These are phyloP conservation scores for Anguilla japonica DNA, from an alignment of 2,113 vertebrate species.

Conservation along the genomic window DNA sequence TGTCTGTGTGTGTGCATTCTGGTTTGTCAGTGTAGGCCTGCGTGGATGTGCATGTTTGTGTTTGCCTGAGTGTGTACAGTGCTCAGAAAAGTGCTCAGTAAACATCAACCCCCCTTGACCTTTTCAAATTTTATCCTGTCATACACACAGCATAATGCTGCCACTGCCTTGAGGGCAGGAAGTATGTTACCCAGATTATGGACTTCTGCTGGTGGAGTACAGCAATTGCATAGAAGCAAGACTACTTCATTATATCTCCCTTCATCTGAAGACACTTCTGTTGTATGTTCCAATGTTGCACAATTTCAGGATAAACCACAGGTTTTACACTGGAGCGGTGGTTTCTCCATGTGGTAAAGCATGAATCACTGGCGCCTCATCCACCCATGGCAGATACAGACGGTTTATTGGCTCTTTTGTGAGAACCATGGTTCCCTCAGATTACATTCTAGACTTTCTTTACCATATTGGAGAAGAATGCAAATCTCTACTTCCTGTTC, in stretches of 20 bases:
- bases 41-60: neutral
- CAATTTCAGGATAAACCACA: neutral
- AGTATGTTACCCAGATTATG: too few species aligned
- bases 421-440: neutral
- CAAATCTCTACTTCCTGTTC: constrained; percentile 18
- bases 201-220: too few species aligned
- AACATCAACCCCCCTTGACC: too few species aligned
- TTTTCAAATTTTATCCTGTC: too few species aligned
- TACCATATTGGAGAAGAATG: constrained; percentile 7
- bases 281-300: neutral
- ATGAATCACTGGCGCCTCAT: neutral
- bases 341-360: neutral
- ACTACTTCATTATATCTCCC: too few species aligned
- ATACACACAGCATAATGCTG: too few species aligned
- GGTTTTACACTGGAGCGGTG: neutral
- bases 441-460: neutral
- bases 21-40: neutral
- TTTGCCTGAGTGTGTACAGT: neutral
- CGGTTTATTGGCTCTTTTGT: neutral
- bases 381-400: neutral
- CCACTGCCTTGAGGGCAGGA: too few species aligned
- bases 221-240: too few species aligned
- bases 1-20: neutral
- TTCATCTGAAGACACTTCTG: neutral
- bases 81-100: too few species aligned